Percentiles rank a stretch among this genome's conserved stretches.
Evolutionary conservation across 2,113 vertebrate genomes (phyloP).

Genomic region (Charadrius vociferus): DNA sequence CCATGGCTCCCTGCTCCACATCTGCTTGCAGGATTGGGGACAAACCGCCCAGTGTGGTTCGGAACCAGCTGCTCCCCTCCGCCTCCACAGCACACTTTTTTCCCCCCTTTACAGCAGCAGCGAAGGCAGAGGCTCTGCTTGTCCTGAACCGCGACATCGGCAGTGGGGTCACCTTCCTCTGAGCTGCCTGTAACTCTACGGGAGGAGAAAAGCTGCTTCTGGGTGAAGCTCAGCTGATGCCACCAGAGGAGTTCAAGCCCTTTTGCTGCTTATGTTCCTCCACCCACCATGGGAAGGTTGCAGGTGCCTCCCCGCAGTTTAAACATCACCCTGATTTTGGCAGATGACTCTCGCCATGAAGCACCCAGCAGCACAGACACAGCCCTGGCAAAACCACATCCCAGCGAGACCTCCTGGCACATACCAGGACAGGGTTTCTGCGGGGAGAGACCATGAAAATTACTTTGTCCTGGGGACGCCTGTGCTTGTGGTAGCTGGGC

Average conservation of each 20-base stretch:
- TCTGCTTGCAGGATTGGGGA: neutral
- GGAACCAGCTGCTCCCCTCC: neutral
- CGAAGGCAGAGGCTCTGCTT: neutral
- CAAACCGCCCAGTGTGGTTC: accelerated
- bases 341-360: neutral
- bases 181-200: neutral
- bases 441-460: neutral
- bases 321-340: neutral
- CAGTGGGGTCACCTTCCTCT: neutral
- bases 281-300: neutral
- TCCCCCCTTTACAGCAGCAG: neutral
- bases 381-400: neutral
- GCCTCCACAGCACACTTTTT: neutral
- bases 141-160: accelerated
- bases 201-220: neutral
- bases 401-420: neutral
- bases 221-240: neutral
- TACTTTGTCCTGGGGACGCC: neutral
- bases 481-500: neutral
- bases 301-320: neutral
- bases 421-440: neutral
- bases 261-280: neutral
- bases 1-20: neutral
- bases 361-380: neutral
- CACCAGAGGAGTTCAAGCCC: neutral